Base-by-base conservation (phyloP, 1,140 invertebrate species). In the Leptinotarsa lineolata region DNA sequence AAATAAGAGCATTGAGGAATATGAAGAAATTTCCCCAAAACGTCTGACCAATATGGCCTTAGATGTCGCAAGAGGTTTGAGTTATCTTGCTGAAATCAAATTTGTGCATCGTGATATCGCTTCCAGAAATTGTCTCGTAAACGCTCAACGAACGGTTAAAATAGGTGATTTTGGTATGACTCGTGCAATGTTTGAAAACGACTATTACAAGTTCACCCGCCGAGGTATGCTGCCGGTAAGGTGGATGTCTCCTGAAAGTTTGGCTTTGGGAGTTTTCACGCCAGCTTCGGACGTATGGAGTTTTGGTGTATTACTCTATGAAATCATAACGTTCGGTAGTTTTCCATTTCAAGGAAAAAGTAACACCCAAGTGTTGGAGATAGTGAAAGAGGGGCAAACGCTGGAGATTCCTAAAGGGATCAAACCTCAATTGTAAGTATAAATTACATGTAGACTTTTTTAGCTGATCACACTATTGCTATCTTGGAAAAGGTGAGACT, bases 81-180 rank as follows among this genome's bases (percentile, higher is more conserved):
- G 90, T 64, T 95, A 95, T 83, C 86, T 96, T 48, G 91, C 93
- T 4, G 88, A 92, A 78, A 82, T 91, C 30, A 94, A 93, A 85
- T 95, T 93, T 83, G 93, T 96, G 21, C 94, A 96, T 82, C 92
- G 94, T 74, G 94, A 96, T 84, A 88, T 96, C 3, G 94, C 94
- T 0, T 94, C 91, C 61, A 86, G 95, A 22, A 98, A 98, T 87
- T 97, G 95, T 83, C 85, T 98, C 3, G 91, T 97, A 1, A 95
- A 94, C 82, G 90, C 92, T 4, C 89, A 92, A 72, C 88, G 92
- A 70, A 88, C 92, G 0, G 92, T 97, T 3, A 97, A 97, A 84
- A 89, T 98, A 15, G 94, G 93, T 4, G 96, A 98, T 84, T 97
- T 97, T 84, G 96, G 95, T 21, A 96, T 97, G 95, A 94, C 94